phyloP scores from a whole-genome alignment of 2,888 invertebrate species.

The Sicus ferrugineus region DNA sequence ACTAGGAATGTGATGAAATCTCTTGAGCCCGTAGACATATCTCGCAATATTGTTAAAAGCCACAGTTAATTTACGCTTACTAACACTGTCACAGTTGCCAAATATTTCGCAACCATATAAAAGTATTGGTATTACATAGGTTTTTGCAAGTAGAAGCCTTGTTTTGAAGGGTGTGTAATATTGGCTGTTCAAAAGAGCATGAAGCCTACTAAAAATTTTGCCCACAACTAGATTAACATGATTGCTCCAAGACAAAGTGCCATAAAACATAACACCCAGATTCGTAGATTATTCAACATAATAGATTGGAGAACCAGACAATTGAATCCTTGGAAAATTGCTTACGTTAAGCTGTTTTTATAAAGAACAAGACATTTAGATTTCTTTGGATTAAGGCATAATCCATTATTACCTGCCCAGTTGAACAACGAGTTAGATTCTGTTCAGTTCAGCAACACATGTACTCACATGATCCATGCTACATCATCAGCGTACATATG shows the following conservation, averaged over 20 bases:
- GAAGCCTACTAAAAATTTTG: background rate
- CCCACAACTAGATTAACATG: background rate
- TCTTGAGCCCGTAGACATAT: background rate
- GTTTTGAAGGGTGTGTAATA: background rate
- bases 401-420: background rate
- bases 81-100: background rate
- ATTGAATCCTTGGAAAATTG: background rate
- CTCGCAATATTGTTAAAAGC: background rate
- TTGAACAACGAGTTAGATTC: background rate
- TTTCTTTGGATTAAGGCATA: background rate
- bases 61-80: background rate
- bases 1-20: background rate
- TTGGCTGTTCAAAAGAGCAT: background rate
- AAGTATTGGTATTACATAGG: background rate
- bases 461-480: background rate
- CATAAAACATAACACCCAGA: background rate
- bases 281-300: background rate
- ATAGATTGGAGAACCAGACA: background rate
- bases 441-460: background rate
- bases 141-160: background rate
- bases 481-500: background rate
- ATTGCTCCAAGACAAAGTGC: background rate
- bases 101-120: background rate
- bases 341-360: background rate
- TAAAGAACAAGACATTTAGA: background rate